A percentile compares a stretch with the other conserved stretches of the same genome.
Conservation (phyloP, 2,797 vertebrate genomes). For the Sebastes nivosus region DNA sequence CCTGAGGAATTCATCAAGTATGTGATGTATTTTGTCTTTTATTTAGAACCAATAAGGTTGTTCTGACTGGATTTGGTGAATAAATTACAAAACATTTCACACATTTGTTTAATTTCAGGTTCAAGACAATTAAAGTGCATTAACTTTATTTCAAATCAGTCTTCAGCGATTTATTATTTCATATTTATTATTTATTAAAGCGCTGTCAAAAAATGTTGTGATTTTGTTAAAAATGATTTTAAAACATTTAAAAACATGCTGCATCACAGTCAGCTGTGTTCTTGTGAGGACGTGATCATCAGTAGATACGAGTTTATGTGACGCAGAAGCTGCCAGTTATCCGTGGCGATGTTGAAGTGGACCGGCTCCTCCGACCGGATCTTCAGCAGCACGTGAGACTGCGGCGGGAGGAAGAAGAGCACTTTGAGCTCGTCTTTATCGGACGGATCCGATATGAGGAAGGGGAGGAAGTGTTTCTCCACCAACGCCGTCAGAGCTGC, state of each 20-base stretch:
- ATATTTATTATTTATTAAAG: constrained; percentile 1
- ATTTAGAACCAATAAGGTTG: not conserved
- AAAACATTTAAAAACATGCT: constrained; percentile 29
- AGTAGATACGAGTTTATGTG: constrained; percentile 82
- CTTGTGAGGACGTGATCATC: constrained; percentile 52
- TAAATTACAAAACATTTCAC: constrained; percentile 6
- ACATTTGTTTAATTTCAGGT: constrained; percentile 27
- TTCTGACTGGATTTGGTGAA: not conserved
- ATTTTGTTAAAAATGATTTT: constrained; percentile 49
- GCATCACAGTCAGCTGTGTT: not conserved
- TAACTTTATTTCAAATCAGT: constrained; percentile 39
- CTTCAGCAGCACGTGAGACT: constrained; percentile 82
- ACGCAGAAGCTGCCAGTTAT: constrained; percentile 87
- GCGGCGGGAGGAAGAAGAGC: constrained; percentile 84
- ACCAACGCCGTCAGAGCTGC: constrained; percentile 69
- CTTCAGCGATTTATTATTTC: too few relatives aligned
- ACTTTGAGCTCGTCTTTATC: constrained; percentile 63
- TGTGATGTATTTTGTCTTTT: not conserved
- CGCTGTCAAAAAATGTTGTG: not conserved
- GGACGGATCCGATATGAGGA: constrained; percentile 65
- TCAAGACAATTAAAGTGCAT: constrained; percentile 38
- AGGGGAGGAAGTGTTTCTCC: constrained; percentile 77
- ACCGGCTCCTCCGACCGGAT: constrained; percentile 66
- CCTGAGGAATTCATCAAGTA: not conserved
- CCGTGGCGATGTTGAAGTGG: constrained; percentile 82